phyloP scores from a whole-genome alignment of 37 sponge, comb jelly and placozoan species.

The Cladorhizidae sp. region DNA sequence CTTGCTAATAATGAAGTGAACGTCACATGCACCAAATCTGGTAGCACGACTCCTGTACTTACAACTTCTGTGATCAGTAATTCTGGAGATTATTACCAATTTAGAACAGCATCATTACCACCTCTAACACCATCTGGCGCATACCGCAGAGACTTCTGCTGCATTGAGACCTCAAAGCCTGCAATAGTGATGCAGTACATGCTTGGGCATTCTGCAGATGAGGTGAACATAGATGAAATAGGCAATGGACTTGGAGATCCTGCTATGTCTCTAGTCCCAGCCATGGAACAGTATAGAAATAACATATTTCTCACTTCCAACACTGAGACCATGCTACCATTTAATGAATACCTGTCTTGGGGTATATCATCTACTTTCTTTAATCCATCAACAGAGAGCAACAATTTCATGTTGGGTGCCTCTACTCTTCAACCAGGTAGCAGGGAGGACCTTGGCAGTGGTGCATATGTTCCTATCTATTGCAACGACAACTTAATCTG shows the following conservation, averaged over 20 bases:
- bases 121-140: neutral
- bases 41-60: too few relatives aligned
- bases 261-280: conserved; percentile 31
- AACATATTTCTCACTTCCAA: conserved; percentile 7
- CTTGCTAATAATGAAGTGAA: conserved; percentile 26
- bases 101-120: neutral
- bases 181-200: conserved; percentile 45
- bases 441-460: neutral
- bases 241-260: conserved; percentile 45
- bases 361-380: conserved; percentile 30
- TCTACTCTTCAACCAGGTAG: neutral
- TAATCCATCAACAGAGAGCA: neutral
- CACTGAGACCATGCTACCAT: neutral
- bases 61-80: neutral
- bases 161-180: conserved; percentile 37
- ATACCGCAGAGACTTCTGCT: conserved; percentile 45
- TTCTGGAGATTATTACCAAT: neutral
- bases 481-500: conserved; percentile 17
- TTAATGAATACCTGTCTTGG: conserved; percentile 3
- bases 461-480: conserved; percentile 9
- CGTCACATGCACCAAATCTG: conserved; percentile 32
- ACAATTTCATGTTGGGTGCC: neutral
- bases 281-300: conserved; percentile 43
- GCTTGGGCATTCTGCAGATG: conserved; percentile 42
- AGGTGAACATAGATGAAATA: neutral